A percentile compares a stretch with the other conserved stretches of the same genome.
Conservation (phyloP, 2,888 invertebrate species). For the Loripinus fragilis region DNA sequence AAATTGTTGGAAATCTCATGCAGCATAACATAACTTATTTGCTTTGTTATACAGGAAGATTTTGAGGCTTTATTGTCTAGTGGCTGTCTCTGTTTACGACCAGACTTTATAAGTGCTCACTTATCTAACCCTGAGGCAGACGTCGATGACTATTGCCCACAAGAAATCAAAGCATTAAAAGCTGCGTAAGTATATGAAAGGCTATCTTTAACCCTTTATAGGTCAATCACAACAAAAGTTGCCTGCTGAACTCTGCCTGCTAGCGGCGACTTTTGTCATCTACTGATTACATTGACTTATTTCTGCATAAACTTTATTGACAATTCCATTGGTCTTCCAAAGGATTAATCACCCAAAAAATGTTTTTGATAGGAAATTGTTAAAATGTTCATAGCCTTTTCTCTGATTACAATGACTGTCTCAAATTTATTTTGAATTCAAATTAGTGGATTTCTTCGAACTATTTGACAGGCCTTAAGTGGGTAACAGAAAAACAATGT, state of each 20-base stretch:
- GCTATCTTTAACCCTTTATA: not conserved
- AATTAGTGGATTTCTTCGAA: no score
- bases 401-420: no score
- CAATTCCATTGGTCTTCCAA: no score
- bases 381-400: no score
- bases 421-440: no score
- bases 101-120: constrained; percentile 87
- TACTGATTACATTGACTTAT: not conserved
- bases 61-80: constrained; percentile 86
- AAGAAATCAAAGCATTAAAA: constrained; percentile 68
- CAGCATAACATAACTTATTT: no score
- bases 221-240: not conserved
- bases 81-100: constrained; percentile 87
- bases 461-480: no score
- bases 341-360: no score
- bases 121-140: constrained; percentile 83
- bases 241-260: not conserved
- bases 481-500: no score
- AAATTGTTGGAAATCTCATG: no score
- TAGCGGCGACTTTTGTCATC: no score
- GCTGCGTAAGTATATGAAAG: constrained; percentile 71
- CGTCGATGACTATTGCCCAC: constrained; percentile 67
- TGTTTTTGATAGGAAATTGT: no score
- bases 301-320: not conserved
- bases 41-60: constrained; percentile 84